A percentile compares a stretch with the other conserved stretches of the same genome.
Evolutionary conservation across 2,888 invertebrate species (phyloP).

Genomic region (Agrotis puta): DNA sequence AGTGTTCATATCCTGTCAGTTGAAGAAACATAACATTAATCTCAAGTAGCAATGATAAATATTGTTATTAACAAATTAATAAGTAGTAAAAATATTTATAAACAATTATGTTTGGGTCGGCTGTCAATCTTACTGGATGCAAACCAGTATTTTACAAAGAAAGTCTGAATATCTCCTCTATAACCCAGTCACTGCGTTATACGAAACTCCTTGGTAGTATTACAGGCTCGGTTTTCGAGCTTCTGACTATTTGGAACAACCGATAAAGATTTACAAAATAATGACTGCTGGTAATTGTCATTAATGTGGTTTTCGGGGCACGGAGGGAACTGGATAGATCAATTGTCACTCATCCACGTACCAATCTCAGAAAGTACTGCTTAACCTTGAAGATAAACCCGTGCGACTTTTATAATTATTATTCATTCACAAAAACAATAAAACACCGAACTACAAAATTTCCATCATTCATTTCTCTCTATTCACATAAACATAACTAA

Average conservation of each 20-base stretch:
- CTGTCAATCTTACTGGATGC: not conserved
- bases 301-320: not conserved
- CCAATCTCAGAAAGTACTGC: no score
- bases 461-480: conserved; percentile 16
- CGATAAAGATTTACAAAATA: no score
- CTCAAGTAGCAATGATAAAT: no score
- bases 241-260: not conserved
- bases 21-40: not conserved
- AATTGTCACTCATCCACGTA: no score
- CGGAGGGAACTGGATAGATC: not conserved
- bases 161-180: not conserved
- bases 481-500: conserved; percentile 42
- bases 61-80: no score
- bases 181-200: not conserved
- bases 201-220: not conserved
- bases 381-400: not conserved
- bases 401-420: not conserved
- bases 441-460: not conserved
- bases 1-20: not conserved
- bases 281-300: not conserved
- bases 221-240: not conserved
- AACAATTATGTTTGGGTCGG: not conserved
- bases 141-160: not conserved
- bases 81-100: no score
- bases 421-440: conserved; percentile 5